phyloP scores from a whole-genome alignment of 2,888 invertebrate species.

The Ophion slaviceki region DNA sequence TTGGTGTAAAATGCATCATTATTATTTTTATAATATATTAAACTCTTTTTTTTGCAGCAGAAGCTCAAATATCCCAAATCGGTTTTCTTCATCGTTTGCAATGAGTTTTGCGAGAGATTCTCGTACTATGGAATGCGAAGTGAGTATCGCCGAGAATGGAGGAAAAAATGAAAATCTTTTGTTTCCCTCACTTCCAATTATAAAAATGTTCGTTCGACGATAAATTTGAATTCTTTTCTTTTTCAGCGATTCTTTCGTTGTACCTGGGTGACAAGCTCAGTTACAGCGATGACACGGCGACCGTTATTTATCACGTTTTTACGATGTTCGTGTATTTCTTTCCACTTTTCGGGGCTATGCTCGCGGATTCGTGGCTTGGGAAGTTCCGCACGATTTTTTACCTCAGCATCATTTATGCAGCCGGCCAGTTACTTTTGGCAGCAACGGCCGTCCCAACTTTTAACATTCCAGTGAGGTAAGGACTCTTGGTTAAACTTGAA shows the following conservation, averaged over 20 bases:
- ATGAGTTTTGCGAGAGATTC: slow-evolving; percentile 99
- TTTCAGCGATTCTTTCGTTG: slow-evolving; percentile 94
- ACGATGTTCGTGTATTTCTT: slow-evolving; percentile 95
- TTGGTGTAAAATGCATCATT: too few relatives aligned
- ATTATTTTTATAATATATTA: not conserved
- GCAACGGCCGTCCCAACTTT: slow-evolving; percentile 87
- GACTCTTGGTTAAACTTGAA: not conserved
- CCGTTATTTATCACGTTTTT: slow-evolving; percentile 95
- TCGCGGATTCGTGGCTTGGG: slow-evolving; percentile 96
- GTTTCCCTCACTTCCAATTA: not conserved
- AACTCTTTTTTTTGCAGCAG: slow-evolving; percentile 82
- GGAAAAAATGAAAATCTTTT: not conserved
- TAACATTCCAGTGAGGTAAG: slow-evolving; percentile 86
- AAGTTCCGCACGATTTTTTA: slow-evolving; percentile 96
- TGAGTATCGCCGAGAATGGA: slow-evolving; percentile 84
- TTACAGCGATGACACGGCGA: slow-evolving; percentile 90
- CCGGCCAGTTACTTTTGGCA: slow-evolving; percentile 92
- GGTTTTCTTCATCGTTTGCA: slow-evolving; percentile 96
- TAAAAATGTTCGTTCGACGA: too few relatives aligned
- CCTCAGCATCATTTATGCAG: slow-evolving; percentile 93
- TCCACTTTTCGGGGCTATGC: slow-evolving; percentile 95
- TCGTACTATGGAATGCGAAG: slow-evolving; percentile 98
- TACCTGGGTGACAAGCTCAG: slow-evolving; percentile 93
- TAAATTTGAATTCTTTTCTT: not conserved
- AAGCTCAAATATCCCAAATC: slow-evolving; percentile 92